These are phyloP conservation scores for Ceratothoa steindachneri DNA, from an alignment of 2,888 invertebrate genomes.

Conservation along the genomic window DNA sequence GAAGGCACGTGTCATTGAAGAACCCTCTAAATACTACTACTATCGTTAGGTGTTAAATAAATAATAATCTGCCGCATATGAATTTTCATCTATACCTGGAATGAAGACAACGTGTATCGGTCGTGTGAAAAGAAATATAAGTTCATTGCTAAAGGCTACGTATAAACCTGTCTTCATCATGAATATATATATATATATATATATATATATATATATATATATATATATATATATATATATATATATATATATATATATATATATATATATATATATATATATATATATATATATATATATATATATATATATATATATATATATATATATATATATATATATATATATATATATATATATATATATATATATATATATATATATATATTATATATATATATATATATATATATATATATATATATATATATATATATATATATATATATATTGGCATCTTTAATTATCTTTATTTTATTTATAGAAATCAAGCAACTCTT, in stretches of 20 bases:
- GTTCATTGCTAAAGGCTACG: too few relatives aligned
- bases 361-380: conserved; percentile 8
- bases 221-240: conserved; percentile 19
- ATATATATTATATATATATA: conserved; percentile 14
- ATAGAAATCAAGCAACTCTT: too few relatives aligned
- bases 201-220: conserved; percentile 21
- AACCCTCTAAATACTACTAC: too few relatives aligned
- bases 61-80: too few relatives aligned
- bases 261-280: conserved; percentile 17
- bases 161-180: too few relatives aligned
- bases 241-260: conserved; percentile 13
- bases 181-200: conserved; percentile 22
- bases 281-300: conserved; percentile 16
- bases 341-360: conserved; percentile 23
- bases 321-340: conserved; percentile 22
- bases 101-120: too few relatives aligned
- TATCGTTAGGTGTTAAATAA: too few relatives aligned
- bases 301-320: conserved; percentile 11
- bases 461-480: too few relatives aligned
- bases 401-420: conserved; percentile 20
- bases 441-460: conserved; percentile 15
- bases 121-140: too few relatives aligned
- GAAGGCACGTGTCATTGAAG: too few relatives aligned
- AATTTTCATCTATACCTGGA: too few relatives aligned
- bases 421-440: conserved; percentile 20